These are phyloP conservation scores for Tortricodes alternella DNA, from an alignment of 2,888 invertebrate genomes.

Conservation along the genomic window DNA sequence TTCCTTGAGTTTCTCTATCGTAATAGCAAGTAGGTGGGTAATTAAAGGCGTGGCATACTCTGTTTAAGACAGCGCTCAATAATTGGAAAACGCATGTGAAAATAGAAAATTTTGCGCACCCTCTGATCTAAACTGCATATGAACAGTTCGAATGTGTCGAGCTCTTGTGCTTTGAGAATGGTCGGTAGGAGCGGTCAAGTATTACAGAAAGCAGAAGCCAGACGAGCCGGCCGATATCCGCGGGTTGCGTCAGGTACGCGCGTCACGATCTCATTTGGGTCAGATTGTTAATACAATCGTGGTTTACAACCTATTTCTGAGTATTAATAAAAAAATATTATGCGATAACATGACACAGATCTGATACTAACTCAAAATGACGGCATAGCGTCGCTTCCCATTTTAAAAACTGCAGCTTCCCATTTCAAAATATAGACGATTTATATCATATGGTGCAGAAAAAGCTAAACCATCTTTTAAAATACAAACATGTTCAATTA, in stretches of 20 bases:
- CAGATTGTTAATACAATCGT: constrained; percentile 66
- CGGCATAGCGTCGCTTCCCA: no score
- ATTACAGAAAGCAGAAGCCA: constrained; percentile 51
- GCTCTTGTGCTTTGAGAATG: constrained; percentile 31
- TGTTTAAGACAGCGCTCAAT: constrained; percentile 6
- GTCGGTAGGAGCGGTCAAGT: constrained; percentile 37
- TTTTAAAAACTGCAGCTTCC: no score
- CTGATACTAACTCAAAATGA: background rate
- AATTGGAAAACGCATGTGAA: constrained; percentile 9
- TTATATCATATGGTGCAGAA: no score
- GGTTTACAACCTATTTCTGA: constrained; percentile 69
- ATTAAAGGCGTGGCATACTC: constrained; percentile 20
- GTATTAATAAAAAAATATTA: constrained; percentile 49
- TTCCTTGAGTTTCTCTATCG: constrained; percentile 26
- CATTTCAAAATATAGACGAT: no score
- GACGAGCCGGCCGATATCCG: constrained; percentile 54
- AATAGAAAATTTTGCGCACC: constrained; percentile 8
- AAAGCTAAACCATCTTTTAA: no score
- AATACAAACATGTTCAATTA: no score
- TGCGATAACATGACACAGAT: constrained; percentile 8
- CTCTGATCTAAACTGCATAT: background rate
- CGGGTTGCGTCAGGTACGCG: constrained; percentile 63
- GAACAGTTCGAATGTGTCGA: constrained; percentile 31
- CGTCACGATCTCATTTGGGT: constrained; percentile 74
- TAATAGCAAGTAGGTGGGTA: constrained; percentile 22